These are phyloP conservation scores for Rhopalosiphum maidis DNA, from an alignment of 1,140 invertebrate genomes.

Conservation along the genomic window DNA sequence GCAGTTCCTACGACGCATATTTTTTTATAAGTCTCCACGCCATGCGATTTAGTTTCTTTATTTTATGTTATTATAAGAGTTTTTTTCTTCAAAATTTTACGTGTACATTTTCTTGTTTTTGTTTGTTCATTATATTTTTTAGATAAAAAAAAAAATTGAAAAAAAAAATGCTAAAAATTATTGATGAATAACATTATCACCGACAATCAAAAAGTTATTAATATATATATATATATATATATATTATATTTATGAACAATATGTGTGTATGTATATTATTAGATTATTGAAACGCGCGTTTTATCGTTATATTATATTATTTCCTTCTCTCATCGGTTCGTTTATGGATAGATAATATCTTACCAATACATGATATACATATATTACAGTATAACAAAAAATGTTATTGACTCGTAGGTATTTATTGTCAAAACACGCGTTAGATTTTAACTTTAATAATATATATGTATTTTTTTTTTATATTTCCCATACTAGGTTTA, in stretches of 20 bases:
- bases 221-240: neutral
- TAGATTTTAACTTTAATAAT: neutral
- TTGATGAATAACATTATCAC: neutral
- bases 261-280: neutral
- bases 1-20: conserved; percentile 44
- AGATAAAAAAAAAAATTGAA: neutral
- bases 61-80: neutral
- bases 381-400: neutral
- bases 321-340: neutral
- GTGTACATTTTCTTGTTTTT: conserved; percentile 27
- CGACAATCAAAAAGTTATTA: conserved; percentile 49
- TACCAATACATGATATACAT: neutral
- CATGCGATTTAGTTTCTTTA: neutral
- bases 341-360: neutral
- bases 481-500: neutral
- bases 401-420: neutral
- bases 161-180: neutral
- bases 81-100: conserved; percentile 8
- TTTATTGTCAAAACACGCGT: neutral
- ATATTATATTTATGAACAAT: neutral
- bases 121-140: conserved; percentile 5
- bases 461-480: neutral
- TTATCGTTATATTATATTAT: neutral
- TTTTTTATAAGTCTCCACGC: conserved; percentile 17
- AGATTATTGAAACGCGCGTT: neutral